Conservation (phyloP, 2,797 vertebrate genomes). For the Lutra lutra region DNA sequence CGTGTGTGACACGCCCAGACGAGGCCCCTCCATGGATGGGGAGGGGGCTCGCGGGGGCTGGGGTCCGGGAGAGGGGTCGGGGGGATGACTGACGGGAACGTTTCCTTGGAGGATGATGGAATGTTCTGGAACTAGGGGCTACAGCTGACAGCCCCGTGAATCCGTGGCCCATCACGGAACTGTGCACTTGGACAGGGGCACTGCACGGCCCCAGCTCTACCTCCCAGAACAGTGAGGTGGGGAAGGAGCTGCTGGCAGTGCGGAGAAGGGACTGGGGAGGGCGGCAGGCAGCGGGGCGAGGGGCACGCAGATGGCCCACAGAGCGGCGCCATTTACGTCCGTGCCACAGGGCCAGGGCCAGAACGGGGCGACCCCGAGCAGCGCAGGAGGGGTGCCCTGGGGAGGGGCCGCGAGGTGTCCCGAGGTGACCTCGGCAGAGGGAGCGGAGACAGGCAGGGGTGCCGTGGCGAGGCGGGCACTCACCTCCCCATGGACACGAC, state of each 20-base stretch:
- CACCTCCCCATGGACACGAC: slow-evolving; percentile 99
- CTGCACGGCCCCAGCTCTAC: not conserved
- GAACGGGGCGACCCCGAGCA: not conserved
- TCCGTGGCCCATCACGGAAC: no score
- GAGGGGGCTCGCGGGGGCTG: not conserved
- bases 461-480: not conserved
- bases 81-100: not conserved
- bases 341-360: not conserved
- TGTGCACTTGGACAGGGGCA: not conserved
- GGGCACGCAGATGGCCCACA: rapidly evolving
- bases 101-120: not conserved
- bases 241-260: rapidly evolving
- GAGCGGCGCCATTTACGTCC: rapidly evolving
- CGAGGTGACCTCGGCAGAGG: not conserved
- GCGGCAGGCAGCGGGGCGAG: no score
- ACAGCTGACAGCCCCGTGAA: not conserved
- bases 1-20: rapidly evolving
- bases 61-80: not conserved
- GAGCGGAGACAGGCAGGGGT: not conserved
- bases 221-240: not conserved
- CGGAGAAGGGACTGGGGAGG: rapidly evolving
- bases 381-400: not conserved
- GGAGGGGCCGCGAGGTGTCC: not conserved
- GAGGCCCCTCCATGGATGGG: not conserved
- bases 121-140: not conserved